Base-by-base conservation (phyloP, 2,113 vertebrate genomes). In the Tupaia tana region DNA sequence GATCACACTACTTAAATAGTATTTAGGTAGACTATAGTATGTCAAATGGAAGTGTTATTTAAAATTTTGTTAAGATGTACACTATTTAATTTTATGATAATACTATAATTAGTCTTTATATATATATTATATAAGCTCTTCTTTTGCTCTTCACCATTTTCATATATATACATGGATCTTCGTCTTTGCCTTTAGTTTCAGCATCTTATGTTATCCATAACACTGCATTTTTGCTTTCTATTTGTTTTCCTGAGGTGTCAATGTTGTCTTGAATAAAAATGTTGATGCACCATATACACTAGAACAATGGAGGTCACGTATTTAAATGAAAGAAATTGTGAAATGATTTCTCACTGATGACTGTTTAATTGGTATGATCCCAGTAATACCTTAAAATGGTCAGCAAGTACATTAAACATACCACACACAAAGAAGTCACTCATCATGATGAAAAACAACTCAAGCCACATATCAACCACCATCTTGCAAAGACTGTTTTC, bases 371-470 rank as follows among this genome's bases (percentile, higher is more conserved):
- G 29, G n/a, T 43, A 20, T 16, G 18, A n/a, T 89, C 24, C 16
- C 25, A 25, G 43, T 75, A 43, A 15, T 16, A 24, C 16, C 56
- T 29, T 8, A 12, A 84, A 67, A 56, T 83, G 75, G 81, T 79
- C 84, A 75, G 0, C 56, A 80, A 43, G 80, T 0, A 0, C 63
- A 19, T 71, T 92, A 54, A 1, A 88, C 31, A 71, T 75, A 2
- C 75, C 81, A 16, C 29, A 43, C 56, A 29, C 12, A 18, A 79
- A 79, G 61, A 24, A 20, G 6, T 52, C 84, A 66, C 24, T 58
- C 20, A n/a, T n/a, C n/a, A n/a, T 58, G 22, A 59, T 89, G 54
- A 67, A 64, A 86, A 93, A 96, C 91, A 7, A 84, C 75, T 86
- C 54, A 87, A 58, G 9, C 9, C 16, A 0, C 29, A 9, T 59